Percentiles rank a stretch among this genome's conserved stretches.
phyloP scores from a whole-genome alignment of 2,888 invertebrate genomes.

The Drosophila birchii region DNA sequence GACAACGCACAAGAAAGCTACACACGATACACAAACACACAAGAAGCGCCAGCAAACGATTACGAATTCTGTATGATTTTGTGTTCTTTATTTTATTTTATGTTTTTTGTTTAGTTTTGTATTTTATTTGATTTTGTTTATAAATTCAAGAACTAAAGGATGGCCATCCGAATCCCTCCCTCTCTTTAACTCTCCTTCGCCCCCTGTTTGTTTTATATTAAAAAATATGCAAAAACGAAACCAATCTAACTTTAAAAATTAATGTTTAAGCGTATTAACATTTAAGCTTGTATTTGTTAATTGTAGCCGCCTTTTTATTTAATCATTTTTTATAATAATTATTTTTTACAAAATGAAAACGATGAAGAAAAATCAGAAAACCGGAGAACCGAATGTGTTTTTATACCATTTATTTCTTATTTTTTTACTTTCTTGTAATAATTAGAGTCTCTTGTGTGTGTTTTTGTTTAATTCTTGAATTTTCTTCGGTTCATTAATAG shows the following conservation, averaged over 20 bases:
- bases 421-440: not conserved
- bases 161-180: not conserved
- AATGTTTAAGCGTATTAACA: conserved; percentile 75
- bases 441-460: conserved; percentile 10
- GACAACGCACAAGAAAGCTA: conserved; percentile 33
- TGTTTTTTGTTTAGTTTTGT: conserved; percentile 1
- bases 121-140: conserved; percentile 36
- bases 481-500: conserved; percentile 46
- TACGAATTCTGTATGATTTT: conserved; percentile 25
- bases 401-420: not conserved
- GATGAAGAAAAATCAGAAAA: not conserved
- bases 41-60: conserved; percentile 51
- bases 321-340: conserved; percentile 36
- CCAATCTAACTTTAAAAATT: conserved; percentile 69
- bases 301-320: conserved; percentile 35
- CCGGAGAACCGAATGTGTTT: not conserved
- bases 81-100: conserved; percentile 38
- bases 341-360: conserved; percentile 14
- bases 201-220: conserved; percentile 31
- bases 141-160: not conserved
- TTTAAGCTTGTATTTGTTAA: conserved; percentile 73
- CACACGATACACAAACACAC: conserved; percentile 14
- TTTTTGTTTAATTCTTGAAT: conserved; percentile 37
- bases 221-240: not conserved
- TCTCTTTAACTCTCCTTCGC: not conserved